phyloP scores from a whole-genome alignment of 2,797 vertebrate species.

The Epinephelus malabaricus region DNA sequence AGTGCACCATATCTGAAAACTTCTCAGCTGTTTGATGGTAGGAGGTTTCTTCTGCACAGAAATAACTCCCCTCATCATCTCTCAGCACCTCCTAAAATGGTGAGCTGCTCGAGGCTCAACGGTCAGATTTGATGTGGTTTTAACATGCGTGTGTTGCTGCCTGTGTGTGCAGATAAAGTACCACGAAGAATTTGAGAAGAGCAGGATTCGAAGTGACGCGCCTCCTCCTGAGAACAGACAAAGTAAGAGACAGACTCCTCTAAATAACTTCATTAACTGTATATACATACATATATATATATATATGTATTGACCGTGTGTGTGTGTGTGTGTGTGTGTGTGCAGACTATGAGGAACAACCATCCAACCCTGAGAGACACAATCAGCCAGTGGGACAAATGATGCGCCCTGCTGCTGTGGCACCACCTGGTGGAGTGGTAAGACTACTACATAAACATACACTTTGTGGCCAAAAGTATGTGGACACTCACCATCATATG shows the following conservation, averaged over 20 bases:
- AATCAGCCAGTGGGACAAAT: conserved; percentile 67
- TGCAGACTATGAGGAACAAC: conserved; percentile 63
- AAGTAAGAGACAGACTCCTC: conserved; percentile 58
- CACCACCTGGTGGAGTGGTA: conserved; percentile 81
- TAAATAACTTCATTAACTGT: neutral
- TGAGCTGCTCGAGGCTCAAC: neutral
- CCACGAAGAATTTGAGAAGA: conserved; percentile 96
- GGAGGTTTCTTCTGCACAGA: neutral
- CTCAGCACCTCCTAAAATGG: conserved; percentile 58
- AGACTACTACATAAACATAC: conserved; percentile 31
- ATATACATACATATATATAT: neutral
- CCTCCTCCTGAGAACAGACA: conserved; percentile 81
- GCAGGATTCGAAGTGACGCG: conserved; percentile 89
- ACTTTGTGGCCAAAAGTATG: neutral
- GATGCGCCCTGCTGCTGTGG: conserved; percentile 66
- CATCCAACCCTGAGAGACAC: conserved; percentile 55
- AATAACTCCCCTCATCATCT: neutral
- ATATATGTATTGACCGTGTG: neutral
- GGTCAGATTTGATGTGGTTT: conserved; percentile 29
- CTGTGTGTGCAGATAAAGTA: conserved; percentile 92
- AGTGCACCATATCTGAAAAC: neutral
- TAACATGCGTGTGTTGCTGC: conserved; percentile 24
- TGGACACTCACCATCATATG: neutral
- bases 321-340: neutral
- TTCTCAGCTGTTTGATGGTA: neutral